A percentile compares a stretch with the other conserved stretches of the same genome.
phyloP scores from a whole-genome alignment of 2,888 invertebrate species.

The Pteria penguin region DNA sequence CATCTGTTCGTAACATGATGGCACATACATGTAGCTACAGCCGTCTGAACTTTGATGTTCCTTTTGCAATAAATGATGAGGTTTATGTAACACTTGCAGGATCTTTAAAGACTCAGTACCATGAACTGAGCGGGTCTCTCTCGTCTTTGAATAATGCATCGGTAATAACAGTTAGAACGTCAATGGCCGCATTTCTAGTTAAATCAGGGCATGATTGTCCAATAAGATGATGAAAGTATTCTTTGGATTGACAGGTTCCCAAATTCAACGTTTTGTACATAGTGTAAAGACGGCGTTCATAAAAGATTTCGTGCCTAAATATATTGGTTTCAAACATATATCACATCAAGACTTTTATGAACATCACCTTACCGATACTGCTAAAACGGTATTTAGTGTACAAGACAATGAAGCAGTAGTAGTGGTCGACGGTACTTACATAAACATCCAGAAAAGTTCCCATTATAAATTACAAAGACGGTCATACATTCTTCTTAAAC shows the following conservation, averaged over 20 bases:
- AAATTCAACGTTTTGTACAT: slow-evolving; percentile 13
- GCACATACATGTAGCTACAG: background rate
- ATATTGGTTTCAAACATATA: slow-evolving; percentile 19
- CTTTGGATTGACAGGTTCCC: background rate
- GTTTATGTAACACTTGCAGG: slow-evolving; percentile 24
- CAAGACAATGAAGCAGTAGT: slow-evolving; percentile 2
- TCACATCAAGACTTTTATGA: background rate
- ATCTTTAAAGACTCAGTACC: slow-evolving; percentile 7
- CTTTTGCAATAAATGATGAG: background rate
- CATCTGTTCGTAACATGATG: background rate
- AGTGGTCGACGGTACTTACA: slow-evolving; percentile 25
- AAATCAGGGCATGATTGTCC: slow-evolving; percentile 22
- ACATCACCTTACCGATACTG: slow-evolving; percentile 11
- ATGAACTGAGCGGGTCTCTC: background rate
- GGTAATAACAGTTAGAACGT: slow-evolving; percentile 11
- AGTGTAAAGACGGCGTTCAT: slow-evolving; percentile 3
- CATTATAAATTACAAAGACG: slow-evolving; percentile 17
- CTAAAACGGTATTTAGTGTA: background rate
- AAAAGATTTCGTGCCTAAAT: slow-evolving; percentile 3
- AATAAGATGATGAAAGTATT: slow-evolving; percentile 14
- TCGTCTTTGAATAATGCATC: background rate
- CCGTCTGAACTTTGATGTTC: slow-evolving; percentile 15
- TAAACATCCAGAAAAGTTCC: slow-evolving; percentile 12
- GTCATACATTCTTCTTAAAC: slow-evolving; percentile 27
- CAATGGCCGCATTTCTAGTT: slow-evolving; percentile 9